Base-by-base conservation (phyloP, 2,888 invertebrate species). In the Heliothis peltigera region DNA sequence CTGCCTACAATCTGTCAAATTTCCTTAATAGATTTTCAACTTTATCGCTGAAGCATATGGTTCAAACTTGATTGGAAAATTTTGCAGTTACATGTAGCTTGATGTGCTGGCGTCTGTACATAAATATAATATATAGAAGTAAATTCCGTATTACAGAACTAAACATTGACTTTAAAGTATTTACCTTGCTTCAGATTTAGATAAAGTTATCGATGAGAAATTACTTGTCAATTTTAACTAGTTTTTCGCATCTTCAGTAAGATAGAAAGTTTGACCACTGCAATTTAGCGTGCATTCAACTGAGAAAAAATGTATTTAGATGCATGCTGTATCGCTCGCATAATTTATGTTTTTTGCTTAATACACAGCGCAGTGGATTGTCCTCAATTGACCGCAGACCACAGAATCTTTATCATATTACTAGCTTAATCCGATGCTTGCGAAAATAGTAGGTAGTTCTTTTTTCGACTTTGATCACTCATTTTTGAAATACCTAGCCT, bases 111-210 rank as follows among this genome's bases (percentile, higher is more conserved):
- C n/a, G n/a, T n/a, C n/a, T n/a, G n/a, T n/a, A n/a, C n/a, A 28
- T 68, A 2, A 35, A 48, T 35, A 25, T 12, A 21, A 3, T 71
- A 21, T 12, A n/a, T 70, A 21, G 15, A n/a, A n/a, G 39, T 39
- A n/a, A 39, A 6, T 25, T 6, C 25, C 25, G 6, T n/a, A n/a
- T n/a, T n/a, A n/a, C n/a, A n/a, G n/a, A n/a, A 10, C 2, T 28
- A 28, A 28, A 10, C 10, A 28, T 12, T 3, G 32, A 12, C 12
- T 12, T 32, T 1, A 28, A 28, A 0, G 0, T 28, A 1, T 10
- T 32, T 0, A n/a, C 10, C 15, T n/a, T n/a, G n/a, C 39, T 39
- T 39, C 39, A n/a, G 39, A 39, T n/a, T 39, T 39, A 8, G 32
- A 32, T 10, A 32, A 32, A 32, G 32, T 39, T n/a, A 39, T 39